A percentile compares a stretch with the other conserved stretches of the same genome.
Conservation (phyloP, 2,113 vertebrate species). For the Hucho hucho region DNA sequence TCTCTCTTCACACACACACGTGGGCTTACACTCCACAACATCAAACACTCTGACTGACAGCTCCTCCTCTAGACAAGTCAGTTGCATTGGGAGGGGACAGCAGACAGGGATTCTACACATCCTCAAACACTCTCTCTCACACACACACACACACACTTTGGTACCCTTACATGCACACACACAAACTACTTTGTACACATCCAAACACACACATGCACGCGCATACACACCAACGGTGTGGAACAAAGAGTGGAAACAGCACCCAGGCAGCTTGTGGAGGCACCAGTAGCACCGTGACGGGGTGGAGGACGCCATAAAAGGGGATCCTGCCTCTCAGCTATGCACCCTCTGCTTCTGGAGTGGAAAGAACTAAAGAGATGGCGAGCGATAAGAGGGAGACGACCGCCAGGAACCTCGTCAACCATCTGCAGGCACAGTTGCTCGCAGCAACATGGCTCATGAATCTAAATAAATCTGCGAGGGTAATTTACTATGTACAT, state of each 20-base stretch:
- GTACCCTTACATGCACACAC: neutral
- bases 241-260: slow-evolving; percentile 65
- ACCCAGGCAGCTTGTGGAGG: slow-evolving; percentile 31
- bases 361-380: slow-evolving; percentile 25
- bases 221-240: slow-evolving; percentile 54
- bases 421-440: slow-evolving; percentile 38
- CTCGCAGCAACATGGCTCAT: slow-evolving; percentile 37
- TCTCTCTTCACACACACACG: slow-evolving; percentile 28
- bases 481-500: slow-evolving; percentile 46
- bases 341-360: neutral
- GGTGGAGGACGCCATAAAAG: slow-evolving; percentile 25
- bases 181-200: neutral
- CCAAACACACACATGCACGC: neutral
- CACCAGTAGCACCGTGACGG: slow-evolving; percentile 36
- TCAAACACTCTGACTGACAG: slow-evolving; percentile 17
- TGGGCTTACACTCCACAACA: neutral
- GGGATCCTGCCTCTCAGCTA: slow-evolving; percentile 8
- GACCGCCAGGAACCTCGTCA: slow-evolving; percentile 2
- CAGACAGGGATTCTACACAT: slow-evolving; percentile 46
- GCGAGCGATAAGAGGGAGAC: slow-evolving; percentile 1
- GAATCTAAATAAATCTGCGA: slow-evolving; percentile 36
- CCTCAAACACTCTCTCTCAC: slow-evolving; percentile 51
- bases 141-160: slow-evolving; percentile 6
- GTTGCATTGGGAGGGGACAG: slow-evolving; percentile 43
- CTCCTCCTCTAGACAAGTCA: slow-evolving; percentile 13